Conservation (phyloP, 2,797 vertebrate genomes). For the Cichlasoma orientale region DNA sequence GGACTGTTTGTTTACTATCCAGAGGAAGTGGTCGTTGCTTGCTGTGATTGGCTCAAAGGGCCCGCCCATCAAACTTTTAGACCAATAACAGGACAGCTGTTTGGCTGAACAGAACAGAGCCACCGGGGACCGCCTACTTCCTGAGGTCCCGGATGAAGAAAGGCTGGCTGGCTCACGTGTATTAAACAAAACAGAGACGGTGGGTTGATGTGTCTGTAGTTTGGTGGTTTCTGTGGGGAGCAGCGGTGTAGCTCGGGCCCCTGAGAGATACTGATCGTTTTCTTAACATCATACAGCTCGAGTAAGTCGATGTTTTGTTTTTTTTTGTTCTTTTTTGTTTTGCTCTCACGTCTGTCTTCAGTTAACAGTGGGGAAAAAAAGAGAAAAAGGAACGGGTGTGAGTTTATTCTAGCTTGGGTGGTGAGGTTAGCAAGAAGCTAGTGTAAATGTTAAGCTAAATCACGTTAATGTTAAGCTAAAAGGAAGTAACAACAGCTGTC, state of each 20-base stretch:
- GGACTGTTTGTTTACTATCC: constrained; percentile 70
- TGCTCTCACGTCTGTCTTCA: not conserved
- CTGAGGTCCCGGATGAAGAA: constrained; percentile 47
- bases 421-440: constrained; percentile 33
- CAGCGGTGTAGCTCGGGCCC: not conserved
- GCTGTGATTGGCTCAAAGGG: constrained; percentile 35
- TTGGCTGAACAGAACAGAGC: not conserved
- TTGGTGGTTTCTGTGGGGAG: not conserved
- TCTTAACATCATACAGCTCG: not conserved
- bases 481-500: not conserved
- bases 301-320: constrained; percentile 49
- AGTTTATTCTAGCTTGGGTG: not conserved
- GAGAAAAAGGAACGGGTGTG: not conserved
- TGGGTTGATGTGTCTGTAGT: constrained; percentile 31
- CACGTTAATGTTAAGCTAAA: not conserved
- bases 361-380: not conserved
- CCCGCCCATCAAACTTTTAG: not conserved
- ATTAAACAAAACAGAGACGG: constrained; percentile 71
- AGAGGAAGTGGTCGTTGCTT: not conserved
- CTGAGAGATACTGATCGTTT: not conserved
- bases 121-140: not conserved
- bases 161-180: constrained; percentile 63
- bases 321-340: not conserved
- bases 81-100: constrained; percentile 47
- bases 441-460: not conserved